Evolutionary conservation across 35 echinoderm and acorn worm species (phyloP), one percentile per base, ranked within the genome.

Genomic region (Nesometra sesokonis): DNA sequence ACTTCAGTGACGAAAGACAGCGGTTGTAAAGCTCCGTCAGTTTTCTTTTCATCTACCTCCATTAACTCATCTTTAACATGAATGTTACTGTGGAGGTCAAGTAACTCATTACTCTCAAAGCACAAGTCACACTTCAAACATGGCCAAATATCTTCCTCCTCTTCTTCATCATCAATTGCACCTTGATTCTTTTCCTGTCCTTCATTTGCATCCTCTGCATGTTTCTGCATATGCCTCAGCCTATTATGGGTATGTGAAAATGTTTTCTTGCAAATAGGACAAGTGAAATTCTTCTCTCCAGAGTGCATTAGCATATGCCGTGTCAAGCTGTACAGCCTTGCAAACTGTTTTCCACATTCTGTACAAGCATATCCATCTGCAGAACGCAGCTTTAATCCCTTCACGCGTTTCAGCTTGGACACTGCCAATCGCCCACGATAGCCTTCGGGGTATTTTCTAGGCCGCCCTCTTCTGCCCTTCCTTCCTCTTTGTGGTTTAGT

Each of bases 271-370:
- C 94, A 97, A 17, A 97, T 81, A 46, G 93, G 86, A 36, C 94
- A 97, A 4, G 91, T 97, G 84, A 93, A 93, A 23, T 90, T 97
- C 83, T 97, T 97, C 80, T 97, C 92, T 27, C 91, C 94, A 29
- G 91, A 93, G 46, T 97, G 94, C 85, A 93, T 90, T 21, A 93
- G 89, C 19, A 93, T 79, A 31, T 97, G 94, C 13, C 94, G 91
- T 40, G 93, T 91, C 33, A 97, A 47, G 78, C 92, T 93, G 78
- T 97, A 97, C 23, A 88, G 85, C 57, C 94, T 80, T 17, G 94
- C 86, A 76, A 97, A 97, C 29, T 78, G 78, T 85, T 97, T 97
- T 4, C 81, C 76, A 57, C 94, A 97, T 90, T 92, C 40, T 87
- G 85, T 82, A 86, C 85, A 29, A 76, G 88, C 33, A 86, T 87